Evolutionary conservation across 1,140 invertebrate genomes (phyloP).

Genomic region (Macrotrachela quadricornifera): DNA sequence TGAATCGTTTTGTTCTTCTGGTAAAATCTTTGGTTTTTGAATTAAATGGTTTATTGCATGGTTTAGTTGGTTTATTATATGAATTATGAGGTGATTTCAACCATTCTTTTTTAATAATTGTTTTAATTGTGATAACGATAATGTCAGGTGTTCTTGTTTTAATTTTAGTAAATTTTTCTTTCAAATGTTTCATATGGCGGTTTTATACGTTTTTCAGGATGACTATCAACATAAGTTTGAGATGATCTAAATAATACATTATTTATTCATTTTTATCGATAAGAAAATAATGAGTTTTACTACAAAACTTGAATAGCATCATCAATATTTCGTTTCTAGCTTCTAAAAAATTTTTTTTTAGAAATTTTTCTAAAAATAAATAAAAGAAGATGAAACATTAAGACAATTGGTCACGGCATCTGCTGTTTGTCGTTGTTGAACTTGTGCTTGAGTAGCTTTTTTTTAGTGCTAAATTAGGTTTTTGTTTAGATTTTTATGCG

Average conservation of each 20-base stretch:
- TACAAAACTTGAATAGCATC: slow-evolving; percentile 66
- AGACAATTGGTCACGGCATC: slow-evolving; percentile 20
- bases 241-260: not conserved
- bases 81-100: slow-evolving; percentile 89
- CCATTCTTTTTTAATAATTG: slow-evolving; percentile 59
- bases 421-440: slow-evolving; percentile 22
- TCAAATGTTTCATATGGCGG: slow-evolving; percentile 77
- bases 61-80: slow-evolving; percentile 45
- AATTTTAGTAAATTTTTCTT: slow-evolving; percentile 53
- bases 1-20: too few species aligned
- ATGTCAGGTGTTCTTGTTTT: slow-evolving; percentile 70
- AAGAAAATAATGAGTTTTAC: slow-evolving; percentile 29
- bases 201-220: slow-evolving; percentile 80
- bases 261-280: not conserved
- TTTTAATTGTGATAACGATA: slow-evolving; percentile 48
- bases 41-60: too few species aligned
- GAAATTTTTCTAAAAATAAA: too few species aligned
- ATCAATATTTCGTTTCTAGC: slow-evolving; percentile 61
- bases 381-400: too few species aligned
- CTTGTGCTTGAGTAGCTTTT: slow-evolving; percentile 65
- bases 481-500: slow-evolving; percentile 15
- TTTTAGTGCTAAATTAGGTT: slow-evolving; percentile 41
- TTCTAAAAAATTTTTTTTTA: too few species aligned
- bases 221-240: slow-evolving; percentile 37
- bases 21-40: too few species aligned